Evolutionary conservation across 2,888 invertebrate species (phyloP), one percentile per base, ranked within the genome.

Genomic region (Falcaria lacertinaria): DNA sequence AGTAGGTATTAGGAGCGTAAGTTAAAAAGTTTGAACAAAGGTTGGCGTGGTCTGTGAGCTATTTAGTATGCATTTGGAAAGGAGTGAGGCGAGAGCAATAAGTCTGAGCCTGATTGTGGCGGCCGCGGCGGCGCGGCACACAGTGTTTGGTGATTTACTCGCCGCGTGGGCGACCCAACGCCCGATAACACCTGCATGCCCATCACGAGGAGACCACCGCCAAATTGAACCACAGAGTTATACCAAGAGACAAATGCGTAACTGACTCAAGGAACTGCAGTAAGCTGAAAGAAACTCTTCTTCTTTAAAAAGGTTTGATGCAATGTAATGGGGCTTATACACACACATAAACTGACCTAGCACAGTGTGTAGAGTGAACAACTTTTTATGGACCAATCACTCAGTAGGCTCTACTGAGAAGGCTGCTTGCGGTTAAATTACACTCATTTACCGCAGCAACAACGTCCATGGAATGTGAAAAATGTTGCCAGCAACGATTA

Each of bases 41-140:
- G 77, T 69, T 69, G 74, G 71, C 71, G 70, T 74, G 74, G 74
- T 64, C 67, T 69, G 64, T 59, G 56, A 52, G 74, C 79, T 87
- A 73, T 86, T 87, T 87, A 88, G 84, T 88, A 87, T 88, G 84
- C 87, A 85, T 86, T 87, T 85, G 82, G 83, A 87, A 87, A 87
- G 85, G 82, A 84, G 81, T 80, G 81, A 85, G 84, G 82, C 80
- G 87, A 87, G 87, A 88, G 87, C 82, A 86, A 88, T 87, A 88
- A 88, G 84, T 88, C 82, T 78, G 79, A 78, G 77, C 65, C 61
- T 62, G 87, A 88, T 88, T 88, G 86, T 74, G 74, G 70, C 61
- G 61, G 57, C 53, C 59, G 59, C 50, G 60, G 54, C 60, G 69
- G 51, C 52, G 52, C 56, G 54, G 60, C 65, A 63, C 56, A 50